Percentiles rank a stretch among this genome's conserved stretches.
These are phyloP conservation scores for Calephelis nemesis DNA, from an alignment of 1,140 invertebrate genomes.

Conservation along the genomic window DNA sequence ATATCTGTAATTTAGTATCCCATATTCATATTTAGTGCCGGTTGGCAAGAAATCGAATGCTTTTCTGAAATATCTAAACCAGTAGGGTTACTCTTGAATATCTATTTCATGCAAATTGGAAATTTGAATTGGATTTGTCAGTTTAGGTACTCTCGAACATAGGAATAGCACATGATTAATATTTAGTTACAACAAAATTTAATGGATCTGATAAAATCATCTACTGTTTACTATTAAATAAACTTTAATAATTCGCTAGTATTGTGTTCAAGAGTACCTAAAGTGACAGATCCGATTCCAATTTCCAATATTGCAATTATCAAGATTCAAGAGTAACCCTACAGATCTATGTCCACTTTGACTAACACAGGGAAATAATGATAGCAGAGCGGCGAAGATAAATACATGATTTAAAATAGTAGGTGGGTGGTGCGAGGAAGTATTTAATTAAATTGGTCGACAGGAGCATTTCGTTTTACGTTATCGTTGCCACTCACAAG, in stretches of 20 bases:
- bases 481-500: slow-evolving; percentile 66
- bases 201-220: no score
- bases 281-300: no score
- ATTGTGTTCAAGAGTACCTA: no score
- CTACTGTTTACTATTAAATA: no score
- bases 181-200: no score
- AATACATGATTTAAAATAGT: slow-evolving; percentile 53
- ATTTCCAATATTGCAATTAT: no score
- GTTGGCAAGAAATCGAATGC: slow-evolving; percentile 43
- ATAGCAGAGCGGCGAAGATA: slow-evolving; percentile 1
- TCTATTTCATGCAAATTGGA: slow-evolving; percentile 15
- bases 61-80: slow-evolving; percentile 23
- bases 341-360: neutral
- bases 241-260: no score
- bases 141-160: no score
- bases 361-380: slow-evolving; percentile 2
- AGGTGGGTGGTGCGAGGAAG: slow-evolving; percentile 62
- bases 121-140: no score
- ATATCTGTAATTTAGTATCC: slow-evolving; percentile 73
- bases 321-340: no score
- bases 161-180: no score
- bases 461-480: slow-evolving; percentile 50
- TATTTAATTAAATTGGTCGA: slow-evolving; percentile 74
- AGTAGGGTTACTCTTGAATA: neutral
- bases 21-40: slow-evolving; percentile 48